Conservation (phyloP, 2,797 vertebrate genomes). For the Gouania willdenowi region DNA sequence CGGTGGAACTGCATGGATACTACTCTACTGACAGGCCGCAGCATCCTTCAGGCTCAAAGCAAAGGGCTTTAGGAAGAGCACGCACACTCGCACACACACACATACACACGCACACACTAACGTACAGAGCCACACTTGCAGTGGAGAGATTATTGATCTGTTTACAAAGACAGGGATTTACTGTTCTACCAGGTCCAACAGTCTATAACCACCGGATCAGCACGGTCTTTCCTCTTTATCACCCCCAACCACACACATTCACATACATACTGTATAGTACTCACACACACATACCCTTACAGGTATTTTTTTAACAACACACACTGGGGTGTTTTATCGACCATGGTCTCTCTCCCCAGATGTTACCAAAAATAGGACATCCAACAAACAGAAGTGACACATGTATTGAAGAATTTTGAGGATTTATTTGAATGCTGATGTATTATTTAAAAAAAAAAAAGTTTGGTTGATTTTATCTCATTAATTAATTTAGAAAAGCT, state of each 20-base stretch:
- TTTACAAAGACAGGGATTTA: constrained; percentile 74
- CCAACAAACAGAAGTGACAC: too few relatives aligned
- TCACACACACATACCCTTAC: not conserved
- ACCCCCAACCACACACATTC: constrained; percentile 5
- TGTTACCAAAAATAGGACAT: too few relatives aligned
- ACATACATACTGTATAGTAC: not conserved
- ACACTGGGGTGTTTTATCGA: constrained; percentile 30
- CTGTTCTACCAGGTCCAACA: constrained; percentile 64
- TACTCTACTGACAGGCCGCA: constrained; percentile 19
- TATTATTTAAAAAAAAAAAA: too few relatives aligned
- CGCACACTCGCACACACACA: constrained; percentile 9
- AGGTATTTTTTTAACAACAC: constrained; percentile 3
- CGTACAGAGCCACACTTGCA: constrained; percentile 39
- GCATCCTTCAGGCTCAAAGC: constrained; percentile 9
- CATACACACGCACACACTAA: constrained; percentile 4
- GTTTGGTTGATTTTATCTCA: too few relatives aligned
- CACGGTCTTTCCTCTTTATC: constrained; percentile 50
- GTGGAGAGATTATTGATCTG: constrained; percentile 69
- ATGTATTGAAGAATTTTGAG: too few relatives aligned
- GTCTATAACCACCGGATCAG: constrained; percentile 66
- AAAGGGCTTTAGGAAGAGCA: constrained; percentile 22
- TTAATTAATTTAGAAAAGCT: too few relatives aligned
- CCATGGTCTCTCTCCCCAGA: constrained; percentile 52
- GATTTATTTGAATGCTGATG: too few relatives aligned
- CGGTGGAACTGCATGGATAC: too few relatives aligned